Conservation (phyloP, 2,888 invertebrate genomes). For the Philereme transversata region DNA sequence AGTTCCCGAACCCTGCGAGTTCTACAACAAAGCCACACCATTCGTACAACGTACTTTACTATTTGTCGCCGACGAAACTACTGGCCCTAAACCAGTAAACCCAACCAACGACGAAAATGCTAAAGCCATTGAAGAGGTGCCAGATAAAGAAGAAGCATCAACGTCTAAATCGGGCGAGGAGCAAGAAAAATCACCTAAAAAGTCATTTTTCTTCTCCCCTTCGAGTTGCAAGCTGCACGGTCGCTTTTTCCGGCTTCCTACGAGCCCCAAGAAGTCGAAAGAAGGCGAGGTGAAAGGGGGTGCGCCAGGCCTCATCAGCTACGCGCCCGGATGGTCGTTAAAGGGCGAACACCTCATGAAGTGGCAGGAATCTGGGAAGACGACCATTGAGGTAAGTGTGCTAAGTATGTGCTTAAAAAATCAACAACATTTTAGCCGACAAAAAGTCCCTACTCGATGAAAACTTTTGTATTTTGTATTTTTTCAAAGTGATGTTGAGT, state of each 20-base stretch:
- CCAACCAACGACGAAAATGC: constrained; percentile 47
- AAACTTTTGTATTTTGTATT: too few species aligned
- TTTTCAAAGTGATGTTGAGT: too few species aligned
- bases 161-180: constrained; percentile 69
- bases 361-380: constrained; percentile 85
- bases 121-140: constrained; percentile 48
- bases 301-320: constrained; percentile 82
- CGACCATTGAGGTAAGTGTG: constrained; percentile 80
- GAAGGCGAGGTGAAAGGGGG: constrained; percentile 53
- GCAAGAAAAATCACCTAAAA: constrained; percentile 79
- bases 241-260: constrained; percentile 80
- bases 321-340: constrained; percentile 85
- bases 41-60: constrained; percentile 78
- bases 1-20: constrained; percentile 76
- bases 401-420: constrained; percentile 6
- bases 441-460: too few species aligned
- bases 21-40: constrained; percentile 80
- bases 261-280: constrained; percentile 80
- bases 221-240: constrained; percentile 80
- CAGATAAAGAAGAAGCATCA: constrained; percentile 60
- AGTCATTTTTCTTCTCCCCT: constrained; percentile 81
- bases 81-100: constrained; percentile 67
- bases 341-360: constrained; percentile 85
- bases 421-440: too few species aligned
- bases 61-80: constrained; percentile 76